Conservation (phyloP, 2,113 vertebrate species). For the Mohoua ochrocephala region DNA sequence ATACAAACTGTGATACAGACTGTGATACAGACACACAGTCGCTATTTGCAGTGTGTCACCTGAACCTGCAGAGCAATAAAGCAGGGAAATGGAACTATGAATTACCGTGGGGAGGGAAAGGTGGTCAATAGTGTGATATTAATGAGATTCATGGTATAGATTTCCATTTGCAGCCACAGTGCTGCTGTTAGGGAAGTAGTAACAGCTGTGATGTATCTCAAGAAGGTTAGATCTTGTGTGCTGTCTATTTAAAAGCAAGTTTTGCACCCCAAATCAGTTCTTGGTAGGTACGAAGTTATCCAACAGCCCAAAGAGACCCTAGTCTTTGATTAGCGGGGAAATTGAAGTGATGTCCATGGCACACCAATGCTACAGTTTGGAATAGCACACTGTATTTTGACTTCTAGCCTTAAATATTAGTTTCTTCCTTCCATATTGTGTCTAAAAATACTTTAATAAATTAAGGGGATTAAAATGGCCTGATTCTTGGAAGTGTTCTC, state of each 20-base stretch:
- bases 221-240: background rate
- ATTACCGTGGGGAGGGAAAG: background rate
- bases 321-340: background rate
- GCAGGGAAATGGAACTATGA: background rate
- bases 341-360: background rate
- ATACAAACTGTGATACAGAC: background rate
- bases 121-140: background rate
- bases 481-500: background rate
- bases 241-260: background rate
- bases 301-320: background rate
- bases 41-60: background rate
- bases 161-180: background rate
- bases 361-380: background rate
- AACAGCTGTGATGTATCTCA: background rate
- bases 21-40: background rate
- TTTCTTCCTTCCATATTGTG: background rate
- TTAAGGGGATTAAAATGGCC: background rate
- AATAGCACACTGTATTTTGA: background rate
- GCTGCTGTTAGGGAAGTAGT: background rate
- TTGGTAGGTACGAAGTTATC: background rate
- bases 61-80: background rate
- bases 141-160: background rate
- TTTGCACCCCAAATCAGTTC: background rate
- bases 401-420: background rate
- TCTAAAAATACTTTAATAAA: background rate